Evolutionary conservation across 2,888 invertebrate species (phyloP).

Genomic region (Didymodactylos carnosus): DNA sequence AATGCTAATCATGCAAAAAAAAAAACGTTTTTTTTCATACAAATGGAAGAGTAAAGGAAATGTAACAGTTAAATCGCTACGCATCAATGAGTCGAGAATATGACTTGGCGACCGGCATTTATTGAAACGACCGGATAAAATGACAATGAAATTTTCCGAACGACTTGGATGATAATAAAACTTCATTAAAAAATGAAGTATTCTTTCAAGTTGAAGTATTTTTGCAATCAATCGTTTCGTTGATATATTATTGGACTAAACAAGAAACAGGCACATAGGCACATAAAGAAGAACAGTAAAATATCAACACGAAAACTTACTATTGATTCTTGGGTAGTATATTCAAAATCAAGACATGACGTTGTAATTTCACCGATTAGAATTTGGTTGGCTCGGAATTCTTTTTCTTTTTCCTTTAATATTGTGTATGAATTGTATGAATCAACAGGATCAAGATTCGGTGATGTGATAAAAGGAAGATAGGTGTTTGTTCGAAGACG

Average conservation of each 20-base stretch:
- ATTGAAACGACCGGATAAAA: no score
- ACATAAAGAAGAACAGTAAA: not conserved
- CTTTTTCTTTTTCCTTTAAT: not conserved
- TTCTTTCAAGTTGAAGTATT: not conserved
- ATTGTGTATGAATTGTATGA: not conserved
- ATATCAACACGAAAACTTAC: not conserved
- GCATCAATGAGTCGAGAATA: no score
- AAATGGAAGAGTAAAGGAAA: no score
- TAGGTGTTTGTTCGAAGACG: not conserved
- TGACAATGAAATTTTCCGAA: not conserved
- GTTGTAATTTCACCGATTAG: not conserved
- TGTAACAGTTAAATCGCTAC: no score
- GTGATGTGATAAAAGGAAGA: not conserved
- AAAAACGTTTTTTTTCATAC: no score
- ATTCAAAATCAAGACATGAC: not conserved
- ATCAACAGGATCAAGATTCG: not conserved
- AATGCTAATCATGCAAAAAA: no score
- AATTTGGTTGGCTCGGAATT: not conserved
- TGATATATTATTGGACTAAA: not conserved
- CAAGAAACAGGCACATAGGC: not conserved
- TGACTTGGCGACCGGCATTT: no score
- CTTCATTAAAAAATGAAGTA: not conserved
- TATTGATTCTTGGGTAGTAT: not conserved
- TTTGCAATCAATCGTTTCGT: not conserved
- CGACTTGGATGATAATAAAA: not conserved